Percentiles rank a stretch among this genome's conserved stretches.
phyloP scores from a whole-genome alignment of 2,797 vertebrate species.

The Neopelma chrysocephalum region DNA sequence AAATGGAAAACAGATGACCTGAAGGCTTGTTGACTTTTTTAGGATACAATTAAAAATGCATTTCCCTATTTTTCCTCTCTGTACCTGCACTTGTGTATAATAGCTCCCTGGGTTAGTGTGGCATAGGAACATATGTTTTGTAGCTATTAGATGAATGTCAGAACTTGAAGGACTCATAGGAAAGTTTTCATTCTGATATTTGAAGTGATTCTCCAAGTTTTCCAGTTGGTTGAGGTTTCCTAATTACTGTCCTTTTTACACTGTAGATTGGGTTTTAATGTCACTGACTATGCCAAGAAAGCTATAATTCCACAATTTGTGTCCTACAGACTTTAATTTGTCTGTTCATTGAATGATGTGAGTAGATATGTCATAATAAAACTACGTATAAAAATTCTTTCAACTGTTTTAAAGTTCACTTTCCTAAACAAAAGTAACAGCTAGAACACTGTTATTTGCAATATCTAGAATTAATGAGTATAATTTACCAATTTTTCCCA shows the following conservation, averaged over 20 bases:
- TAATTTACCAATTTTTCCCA: background rate
- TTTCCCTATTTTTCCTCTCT: background rate
- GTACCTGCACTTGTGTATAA: background rate
- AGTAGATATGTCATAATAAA: background rate
- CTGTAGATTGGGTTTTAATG: background rate
- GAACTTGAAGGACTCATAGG: background rate
- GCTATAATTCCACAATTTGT: background rate
- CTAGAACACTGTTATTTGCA: background rate
- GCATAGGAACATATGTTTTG: accelerated
- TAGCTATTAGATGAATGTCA: background rate
- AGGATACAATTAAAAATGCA: background rate
- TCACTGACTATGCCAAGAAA: background rate
- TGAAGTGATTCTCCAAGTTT: background rate
- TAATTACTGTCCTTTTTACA: background rate
- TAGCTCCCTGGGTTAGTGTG: background rate
- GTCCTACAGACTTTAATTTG: background rate
- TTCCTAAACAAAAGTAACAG: background rate
- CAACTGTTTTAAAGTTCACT: background rate
- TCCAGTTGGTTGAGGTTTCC: background rate
- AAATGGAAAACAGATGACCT: background rate
- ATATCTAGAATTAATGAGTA: background rate
- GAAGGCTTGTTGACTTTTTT: background rate
- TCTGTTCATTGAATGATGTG: background rate
- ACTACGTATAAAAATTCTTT: background rate
- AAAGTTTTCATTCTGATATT: background rate